Conservation (phyloP, 2,888 invertebrate species). For the Clunio marinus region DNA sequence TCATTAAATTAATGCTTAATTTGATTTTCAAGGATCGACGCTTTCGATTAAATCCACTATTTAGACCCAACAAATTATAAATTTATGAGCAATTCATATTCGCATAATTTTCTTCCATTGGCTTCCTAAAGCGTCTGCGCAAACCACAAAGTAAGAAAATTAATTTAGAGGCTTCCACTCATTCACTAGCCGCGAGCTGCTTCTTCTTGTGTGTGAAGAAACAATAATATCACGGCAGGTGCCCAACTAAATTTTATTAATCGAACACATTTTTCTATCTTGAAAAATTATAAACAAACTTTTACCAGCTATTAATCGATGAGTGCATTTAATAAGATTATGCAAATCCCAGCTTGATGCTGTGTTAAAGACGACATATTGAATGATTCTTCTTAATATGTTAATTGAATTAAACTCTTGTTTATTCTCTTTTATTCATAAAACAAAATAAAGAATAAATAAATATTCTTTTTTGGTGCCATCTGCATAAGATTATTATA, state of each 20-base stretch:
- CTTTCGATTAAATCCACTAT: no score
- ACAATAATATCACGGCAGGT: slow-evolving; percentile 35
- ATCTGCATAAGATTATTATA: slow-evolving; percentile 10
- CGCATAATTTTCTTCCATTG: not conserved
- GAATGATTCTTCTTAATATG: slow-evolving; percentile 18
- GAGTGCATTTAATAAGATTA: slow-evolving; percentile 31
- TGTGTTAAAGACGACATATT: slow-evolving; percentile 31
- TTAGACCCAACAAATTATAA: no score
- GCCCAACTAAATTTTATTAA: slow-evolving; percentile 34
- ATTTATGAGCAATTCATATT: not conserved
- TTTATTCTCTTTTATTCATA: no score
- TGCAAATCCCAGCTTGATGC: slow-evolving; percentile 36
- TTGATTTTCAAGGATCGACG: no score
- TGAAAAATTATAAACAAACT: not conserved
- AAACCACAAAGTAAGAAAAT: not conserved
- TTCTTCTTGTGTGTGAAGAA: no score
- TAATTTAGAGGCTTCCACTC: not conserved
- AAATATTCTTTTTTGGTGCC: not conserved
- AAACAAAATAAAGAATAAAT: no score
- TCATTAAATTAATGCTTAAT: no score
- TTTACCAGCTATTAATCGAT: not conserved
- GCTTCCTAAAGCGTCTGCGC: not conserved
- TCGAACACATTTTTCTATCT: slow-evolving; percentile 25
- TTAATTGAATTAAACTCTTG: slow-evolving; percentile 21
- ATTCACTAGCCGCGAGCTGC: no score